Evolutionary conservation across 2,113 vertebrate genomes (phyloP), one percentile per base, ranked within the genome.

Genomic region (Mugil cephalus): DNA sequence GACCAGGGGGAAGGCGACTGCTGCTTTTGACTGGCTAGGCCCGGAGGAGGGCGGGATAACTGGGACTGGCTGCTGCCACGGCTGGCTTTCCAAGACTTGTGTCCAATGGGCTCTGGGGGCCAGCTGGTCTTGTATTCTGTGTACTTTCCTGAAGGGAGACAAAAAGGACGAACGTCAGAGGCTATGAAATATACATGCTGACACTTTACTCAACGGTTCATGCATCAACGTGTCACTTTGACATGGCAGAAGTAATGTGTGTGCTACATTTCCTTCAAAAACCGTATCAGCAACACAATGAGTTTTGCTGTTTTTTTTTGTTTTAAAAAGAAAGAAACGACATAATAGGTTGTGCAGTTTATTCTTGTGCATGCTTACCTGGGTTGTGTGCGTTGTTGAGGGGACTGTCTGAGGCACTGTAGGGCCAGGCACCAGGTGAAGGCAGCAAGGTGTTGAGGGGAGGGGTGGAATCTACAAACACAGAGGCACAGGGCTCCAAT

Each of bases 401-500:
- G 94, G 96, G 96, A 95, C 95, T 98, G 95, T 99, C 97, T 95
- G 98, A 99, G 97, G 98, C 98, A 99, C 98, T 98, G 95, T 98
- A 99, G 95, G 98, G 97, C 98, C 98, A 99, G 97, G 98, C 97
- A 98, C 97, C 97, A 95, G 96, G 96, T 97, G 98, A 99, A 99
- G 98, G 98, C 98, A 99, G 97, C 97, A 98, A 98, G 98, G 98
- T 99, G 97, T 99, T 98, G 95, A 99, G 96, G 96, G 98, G 96
- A 95, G 98, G 96, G 95, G 95, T 99, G 94, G 97, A 96, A 95
- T 98, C 98, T 99, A 82, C 13, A 51, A 72, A 85, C 2, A 85
- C 2, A 62, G 50, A 69, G 21, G 36, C 36, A 30, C 0, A 5
- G 0, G 79, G 14, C 55, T 53, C 4, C 19, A 13, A 19, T 9